phyloP scores from a whole-genome alignment of 1,140 invertebrate species.

The Drosophila trapezifrons region DNA sequence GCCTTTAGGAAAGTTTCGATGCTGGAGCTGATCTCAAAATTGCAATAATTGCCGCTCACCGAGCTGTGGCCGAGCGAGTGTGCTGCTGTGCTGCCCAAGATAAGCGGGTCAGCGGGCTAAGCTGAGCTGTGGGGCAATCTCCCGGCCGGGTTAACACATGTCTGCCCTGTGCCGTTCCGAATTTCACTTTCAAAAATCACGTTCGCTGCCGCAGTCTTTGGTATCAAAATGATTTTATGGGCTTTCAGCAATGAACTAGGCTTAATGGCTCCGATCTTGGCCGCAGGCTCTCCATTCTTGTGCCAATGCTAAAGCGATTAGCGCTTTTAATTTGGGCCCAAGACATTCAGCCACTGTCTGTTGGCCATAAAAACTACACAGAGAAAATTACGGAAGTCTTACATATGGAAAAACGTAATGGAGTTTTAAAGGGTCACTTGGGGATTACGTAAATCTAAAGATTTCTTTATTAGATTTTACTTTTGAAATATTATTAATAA shows the following conservation, averaged over 20 bases:
- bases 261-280: conserved; percentile 65
- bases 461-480: no score
- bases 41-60: conserved; percentile 13
- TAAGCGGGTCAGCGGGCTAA: conserved; percentile 28
- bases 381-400: background rate
- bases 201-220: conserved; percentile 66
- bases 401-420: no score
- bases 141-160: conserved; percentile 8
- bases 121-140: conserved; percentile 24
- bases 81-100: conserved; percentile 12
- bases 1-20: conserved; percentile 25
- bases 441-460: no score
- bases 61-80: background rate
- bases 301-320: conserved; percentile 64
- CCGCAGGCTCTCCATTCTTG: conserved; percentile 47
- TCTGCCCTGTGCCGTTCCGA: conserved; percentile 7
- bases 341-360: conserved; percentile 20
- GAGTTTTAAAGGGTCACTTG: no score
- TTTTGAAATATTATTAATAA: no score
- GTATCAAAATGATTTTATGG: conserved; percentile 18
- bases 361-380: conserved; percentile 36
- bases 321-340: conserved; percentile 26
- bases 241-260: conserved; percentile 12
- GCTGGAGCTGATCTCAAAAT: conserved; percentile 27
- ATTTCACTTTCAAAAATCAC: conserved; percentile 50